phyloP scores from a whole-genome alignment of 1,140 invertebrate genomes.

The Bombus consobrinus region DNA sequence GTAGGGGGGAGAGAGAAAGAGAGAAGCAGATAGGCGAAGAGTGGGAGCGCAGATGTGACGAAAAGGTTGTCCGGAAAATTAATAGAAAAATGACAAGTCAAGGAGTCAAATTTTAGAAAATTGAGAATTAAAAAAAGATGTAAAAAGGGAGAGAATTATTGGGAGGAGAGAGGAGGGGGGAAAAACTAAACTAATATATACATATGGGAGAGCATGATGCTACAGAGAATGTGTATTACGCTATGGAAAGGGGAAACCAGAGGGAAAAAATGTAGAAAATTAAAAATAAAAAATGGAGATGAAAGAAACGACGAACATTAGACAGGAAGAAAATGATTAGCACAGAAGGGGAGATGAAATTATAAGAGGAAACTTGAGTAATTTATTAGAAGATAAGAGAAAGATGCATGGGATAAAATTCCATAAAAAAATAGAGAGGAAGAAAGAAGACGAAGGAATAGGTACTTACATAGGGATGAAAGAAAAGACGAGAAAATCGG shows the following conservation, averaged over 20 bases:
- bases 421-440: not conserved
- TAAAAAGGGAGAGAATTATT: no score
- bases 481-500: conserved; percentile 39
- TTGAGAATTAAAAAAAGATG: not conserved
- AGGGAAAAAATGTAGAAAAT: not conserved
- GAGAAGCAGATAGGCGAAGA: no score
- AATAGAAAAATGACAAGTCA: no score
- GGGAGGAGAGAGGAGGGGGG: not conserved
- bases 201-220: no score
- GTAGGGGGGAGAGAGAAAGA: not conserved
- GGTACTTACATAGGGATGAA: not conserved
- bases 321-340: not conserved
- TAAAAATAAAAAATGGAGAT: not conserved
- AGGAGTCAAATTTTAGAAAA: not conserved
- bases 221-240: no score
- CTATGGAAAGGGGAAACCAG: no score
- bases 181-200: no score
- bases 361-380: not conserved
- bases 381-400: not conserved
- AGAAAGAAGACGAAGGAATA: not conserved
- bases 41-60: no score
- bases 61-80: no score
- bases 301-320: not conserved
- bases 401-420: not conserved
- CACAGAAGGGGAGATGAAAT: not conserved